Percentiles rank a stretch among this genome's conserved stretches.
Evolutionary conservation across 2,113 vertebrate species (phyloP).

Genomic region (Delphinapterus leucas): DNA sequence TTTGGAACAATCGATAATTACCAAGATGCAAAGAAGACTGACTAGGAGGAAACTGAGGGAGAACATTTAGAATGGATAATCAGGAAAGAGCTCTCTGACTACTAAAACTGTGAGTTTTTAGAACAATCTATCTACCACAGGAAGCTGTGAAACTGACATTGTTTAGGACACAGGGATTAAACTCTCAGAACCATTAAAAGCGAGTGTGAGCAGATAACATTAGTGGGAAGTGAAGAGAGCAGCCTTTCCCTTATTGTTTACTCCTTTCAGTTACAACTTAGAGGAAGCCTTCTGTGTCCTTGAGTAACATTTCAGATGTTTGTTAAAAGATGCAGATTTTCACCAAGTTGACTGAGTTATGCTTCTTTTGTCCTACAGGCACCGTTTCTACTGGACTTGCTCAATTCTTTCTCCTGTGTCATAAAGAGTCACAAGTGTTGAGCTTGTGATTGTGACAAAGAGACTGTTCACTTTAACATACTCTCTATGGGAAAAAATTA

Average conservation of each 20-base stretch:
- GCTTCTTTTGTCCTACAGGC: neutral
- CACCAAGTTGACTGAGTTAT: neutral
- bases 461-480: neutral
- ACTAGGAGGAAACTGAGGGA: constrained; percentile 10
- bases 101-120: constrained; percentile 49
- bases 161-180: constrained; percentile 29
- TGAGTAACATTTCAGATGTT: neutral
- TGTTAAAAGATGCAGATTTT: neutral
- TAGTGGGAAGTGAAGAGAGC: neutral
- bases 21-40: constrained; percentile 7
- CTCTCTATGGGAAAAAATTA: neutral
- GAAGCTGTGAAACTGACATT: constrained; percentile 46
- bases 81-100: constrained; percentile 1
- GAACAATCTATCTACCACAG: constrained; percentile 53
- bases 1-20: constrained; percentile 57
- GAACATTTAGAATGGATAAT: constrained; percentile 27
- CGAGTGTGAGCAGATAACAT: neutral
- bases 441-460: neutral
- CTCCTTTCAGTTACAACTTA: neutral
- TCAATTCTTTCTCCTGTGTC: neutral
- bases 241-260: neutral
- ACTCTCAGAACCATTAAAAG: constrained; percentile 3
- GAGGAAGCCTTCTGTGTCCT: neutral
- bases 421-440: neutral
- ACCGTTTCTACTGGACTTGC: neutral